phyloP scores from a whole-genome alignment of 2,888 invertebrate genomes.

The Nomada fucata region DNA sequence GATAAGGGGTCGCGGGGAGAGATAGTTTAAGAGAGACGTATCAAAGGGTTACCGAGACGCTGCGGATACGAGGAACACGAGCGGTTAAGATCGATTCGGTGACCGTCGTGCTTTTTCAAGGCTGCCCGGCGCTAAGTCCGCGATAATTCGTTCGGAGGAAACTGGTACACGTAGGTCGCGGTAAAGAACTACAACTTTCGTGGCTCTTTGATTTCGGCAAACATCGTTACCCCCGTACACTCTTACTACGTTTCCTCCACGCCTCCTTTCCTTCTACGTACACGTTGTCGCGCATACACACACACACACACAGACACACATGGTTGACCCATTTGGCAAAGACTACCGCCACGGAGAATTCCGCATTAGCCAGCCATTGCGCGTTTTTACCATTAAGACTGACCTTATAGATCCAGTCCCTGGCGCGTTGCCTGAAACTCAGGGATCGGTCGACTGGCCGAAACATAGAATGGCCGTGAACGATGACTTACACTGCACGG shows the following conservation, averaged over 20 bases:
- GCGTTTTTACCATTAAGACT: slow-evolving; percentile 72
- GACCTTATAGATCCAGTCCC: slow-evolving; percentile 82
- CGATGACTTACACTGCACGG: slow-evolving; percentile 53
- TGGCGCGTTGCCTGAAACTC: slow-evolving; percentile 78
- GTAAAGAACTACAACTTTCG: slow-evolving; percentile 61
- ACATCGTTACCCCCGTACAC: slow-evolving; percentile 35
- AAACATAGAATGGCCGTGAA: slow-evolving; percentile 81
- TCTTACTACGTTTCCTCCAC: slow-evolving; percentile 35
- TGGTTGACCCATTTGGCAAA: slow-evolving; percentile 75
- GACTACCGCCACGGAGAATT: slow-evolving; percentile 63
- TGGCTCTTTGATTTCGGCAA: slow-evolving; percentile 54
- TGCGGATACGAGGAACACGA: neutral
- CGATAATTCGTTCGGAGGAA: slow-evolving; percentile 67
- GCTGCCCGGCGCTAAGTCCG: slow-evolving; percentile 60
- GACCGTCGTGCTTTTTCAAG: slow-evolving; percentile 70
- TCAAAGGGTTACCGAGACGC: neutral
- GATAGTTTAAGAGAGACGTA: neutral
- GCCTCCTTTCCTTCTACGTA: slow-evolving; percentile 19
- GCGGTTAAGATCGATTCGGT: slow-evolving; percentile 61
- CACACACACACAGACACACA: slow-evolving; percentile 30
- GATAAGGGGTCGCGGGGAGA: neutral
- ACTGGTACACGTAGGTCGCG: slow-evolving; percentile 40
- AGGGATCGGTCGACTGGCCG: slow-evolving; percentile 78
- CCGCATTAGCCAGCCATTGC: slow-evolving; percentile 63
- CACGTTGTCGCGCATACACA: neutral